A percentile compares a stretch with the other conserved stretches of the same genome.
Conservation (phyloP, 1,140 invertebrate genomes). For the Atopsyche davidsoni region DNA sequence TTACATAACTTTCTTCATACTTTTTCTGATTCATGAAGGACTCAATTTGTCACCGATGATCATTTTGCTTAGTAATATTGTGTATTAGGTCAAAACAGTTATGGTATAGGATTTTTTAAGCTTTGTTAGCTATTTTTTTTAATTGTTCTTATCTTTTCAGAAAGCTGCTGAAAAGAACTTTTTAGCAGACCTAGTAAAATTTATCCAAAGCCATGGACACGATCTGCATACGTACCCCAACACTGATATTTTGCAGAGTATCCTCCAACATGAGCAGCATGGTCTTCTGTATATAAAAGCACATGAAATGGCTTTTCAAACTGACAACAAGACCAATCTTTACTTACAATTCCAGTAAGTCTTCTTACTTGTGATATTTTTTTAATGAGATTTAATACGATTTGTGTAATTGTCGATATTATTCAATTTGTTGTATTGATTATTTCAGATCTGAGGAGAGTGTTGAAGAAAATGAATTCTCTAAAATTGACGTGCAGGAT, state of each 20-base stretch:
- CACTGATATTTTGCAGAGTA: conserved; percentile 26
- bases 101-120: too few relatives aligned
- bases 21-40: too few relatives aligned
- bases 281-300: conserved; percentile 14
- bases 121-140: not conserved
- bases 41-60: too few relatives aligned
- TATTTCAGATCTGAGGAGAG: conserved; percentile 12
- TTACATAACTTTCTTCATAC: too few relatives aligned
- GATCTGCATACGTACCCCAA: conserved; percentile 22
- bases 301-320: not conserved
- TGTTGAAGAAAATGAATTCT: conserved; percentile 6
- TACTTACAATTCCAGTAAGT: conserved; percentile 24
- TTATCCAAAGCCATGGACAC: conserved; percentile 16
- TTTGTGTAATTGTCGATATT: not conserved
- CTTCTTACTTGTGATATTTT: not conserved
- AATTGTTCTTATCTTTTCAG: conserved; percentile 9
- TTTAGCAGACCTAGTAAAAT: conserved; percentile 14
- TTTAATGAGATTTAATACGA: not conserved
- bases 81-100: too few relatives aligned
- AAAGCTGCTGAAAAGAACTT: conserved; percentile 7
- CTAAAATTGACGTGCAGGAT: conserved; percentile 9
- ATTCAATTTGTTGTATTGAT: too few relatives aligned
- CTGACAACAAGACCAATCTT: conserved; percentile 7
- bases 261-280: conserved; percentile 16
- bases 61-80: too few relatives aligned